Evolutionary conservation across 2,888 invertebrate species (phyloP).

Genomic region (Dusona sp.): DNA sequence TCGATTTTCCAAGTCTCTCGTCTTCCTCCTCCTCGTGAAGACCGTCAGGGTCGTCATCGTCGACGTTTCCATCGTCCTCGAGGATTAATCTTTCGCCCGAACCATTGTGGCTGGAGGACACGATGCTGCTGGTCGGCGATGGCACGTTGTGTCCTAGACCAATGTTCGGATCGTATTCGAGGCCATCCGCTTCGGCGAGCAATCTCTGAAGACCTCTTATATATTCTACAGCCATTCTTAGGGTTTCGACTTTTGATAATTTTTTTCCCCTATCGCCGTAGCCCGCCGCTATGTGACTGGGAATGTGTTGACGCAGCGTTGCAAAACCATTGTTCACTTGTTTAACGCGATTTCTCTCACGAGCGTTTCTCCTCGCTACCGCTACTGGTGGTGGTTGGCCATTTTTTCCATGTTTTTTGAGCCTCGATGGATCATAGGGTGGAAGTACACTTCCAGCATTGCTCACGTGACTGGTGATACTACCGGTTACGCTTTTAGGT

Average conservation of each 20-base stretch:
- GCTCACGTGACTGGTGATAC: conserved; percentile 34
- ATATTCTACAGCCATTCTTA: conserved; percentile 96
- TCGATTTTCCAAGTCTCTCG: conserved; percentile 69
- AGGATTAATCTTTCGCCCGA: conserved; percentile 84
- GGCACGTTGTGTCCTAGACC: conserved; percentile 84
- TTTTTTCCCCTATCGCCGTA: conserved; percentile 90
- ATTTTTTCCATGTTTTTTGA: conserved; percentile 84
- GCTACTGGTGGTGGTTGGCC: conserved; percentile 91
- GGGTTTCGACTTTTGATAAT: conserved; percentile 94
- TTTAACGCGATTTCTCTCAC: conserved; percentile 96
- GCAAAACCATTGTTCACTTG: conserved; percentile 97
- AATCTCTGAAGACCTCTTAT: conserved; percentile 92
- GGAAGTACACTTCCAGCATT: conserved; percentile 79
- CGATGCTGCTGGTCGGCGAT: conserved; percentile 81
- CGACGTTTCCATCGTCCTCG: conserved; percentile 83
- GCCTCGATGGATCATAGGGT: conserved; percentile 85
- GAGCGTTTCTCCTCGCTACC: conserved; percentile 95
- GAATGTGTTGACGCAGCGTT: conserved; percentile 94
- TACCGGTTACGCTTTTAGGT: conserved; percentile 71
- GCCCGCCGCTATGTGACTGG: conserved; percentile 91
- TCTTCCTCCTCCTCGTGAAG: conserved; percentile 79
- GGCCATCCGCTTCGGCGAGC: conserved; percentile 88
- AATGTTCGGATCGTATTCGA: conserved; percentile 84
- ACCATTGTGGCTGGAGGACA: conserved; percentile 83
- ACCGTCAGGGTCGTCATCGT: conserved; percentile 70